Evolutionary conservation across 1,140 invertebrate species (phyloP), one percentile per base, ranked within the genome.

Genomic region (Pseudomyrmex pallidus): DNA sequence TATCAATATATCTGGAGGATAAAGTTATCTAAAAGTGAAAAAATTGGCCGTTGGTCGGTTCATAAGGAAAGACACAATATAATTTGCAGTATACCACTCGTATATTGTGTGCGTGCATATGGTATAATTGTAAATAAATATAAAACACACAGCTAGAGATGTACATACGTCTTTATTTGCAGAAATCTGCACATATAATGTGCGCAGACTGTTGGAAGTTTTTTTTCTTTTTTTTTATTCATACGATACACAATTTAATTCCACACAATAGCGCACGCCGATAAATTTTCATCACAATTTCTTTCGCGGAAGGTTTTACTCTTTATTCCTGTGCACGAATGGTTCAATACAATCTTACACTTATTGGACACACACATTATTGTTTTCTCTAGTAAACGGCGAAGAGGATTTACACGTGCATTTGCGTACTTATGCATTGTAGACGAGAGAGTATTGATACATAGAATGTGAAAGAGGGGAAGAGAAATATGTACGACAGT

Each of bases 401-500:
- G 46, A n/a, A 57, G 61, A 66, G 61, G 66, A 87, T 78, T 1
- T 62, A 59, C 25, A 7, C 12, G 46, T 46, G 8, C 63, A 72
- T 74, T 57, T 68, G 17, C 50, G 22, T 61, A 20, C 59, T 22
- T 85, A 57, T 63, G 66, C 44, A 15, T 35, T 77, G 44, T 77
- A 62, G 67, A 77, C 17, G 56, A 35, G 5, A 35, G 56, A 78
- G 54, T 59, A 84, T 64, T 63, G 35, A 35, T 35, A 35, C 35
- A 35, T 35, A 35, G 35, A 64, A 84, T 87, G 61, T 48, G 70
- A 35, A 84, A 80, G 70, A 15, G 50, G 61, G 74, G 70, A 15
- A 44, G 61, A 61, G 70, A 57, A 22, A 25, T 84, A 48, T 59
- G 54, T 46, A 68, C 17, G 25, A 67, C 13, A 52, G 56, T 57